Evolutionary conservation across 2,797 vertebrate genomes (phyloP), one percentile per base, ranked within the genome.

Genomic region (Leptatherina wallacei): DNA sequence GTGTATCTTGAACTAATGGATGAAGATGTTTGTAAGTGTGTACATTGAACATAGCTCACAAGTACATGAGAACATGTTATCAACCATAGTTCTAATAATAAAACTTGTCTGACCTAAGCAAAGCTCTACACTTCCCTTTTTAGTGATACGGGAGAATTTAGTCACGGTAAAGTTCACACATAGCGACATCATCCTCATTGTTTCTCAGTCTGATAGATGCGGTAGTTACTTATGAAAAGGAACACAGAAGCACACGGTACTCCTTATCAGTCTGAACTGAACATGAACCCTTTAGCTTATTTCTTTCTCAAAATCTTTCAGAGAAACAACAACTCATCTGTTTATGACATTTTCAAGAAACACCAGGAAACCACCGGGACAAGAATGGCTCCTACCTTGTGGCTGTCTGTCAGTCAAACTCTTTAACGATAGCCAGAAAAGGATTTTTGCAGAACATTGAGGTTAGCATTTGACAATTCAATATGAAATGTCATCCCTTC

Each of bases 131-230:
- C 40, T 27, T 60, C 22, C 52, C 60, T 35, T 36, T 57, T 49
- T 22, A 44, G 13, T 1, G 1, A 49, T n/a, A 22, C 7, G n/a
- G 0, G 13, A 36, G 12, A 33, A 5, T 10, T 35, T 51, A 57
- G 14, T 8, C 5, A 11, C 22, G 29, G 12, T 29, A 18, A 51
- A 38, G 66, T 61, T 75, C 69, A 70, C 18, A 36, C 8, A 4
- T 11, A 9, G 8, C 55, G 42, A 3, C 24, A 12, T 33, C 22
- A 0, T 69, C 49, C 9, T 27, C 63, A 71, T 63, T 52, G 36
- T 75, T 57, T 69, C 27, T 5, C 49, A 27, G 35, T 51, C 12
- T 51, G 60, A 73, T 76, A 73, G 18, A 47, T 61, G 47, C 27
- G 61, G 51, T 20, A 51, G 57, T 22, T 13, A 11, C 51, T 16